Evolutionary conservation across 1,140 invertebrate genomes (phyloP), one percentile per base, ranked within the genome.

Genomic region (Pachyrhynchus sulphureomaculatus): DNA sequence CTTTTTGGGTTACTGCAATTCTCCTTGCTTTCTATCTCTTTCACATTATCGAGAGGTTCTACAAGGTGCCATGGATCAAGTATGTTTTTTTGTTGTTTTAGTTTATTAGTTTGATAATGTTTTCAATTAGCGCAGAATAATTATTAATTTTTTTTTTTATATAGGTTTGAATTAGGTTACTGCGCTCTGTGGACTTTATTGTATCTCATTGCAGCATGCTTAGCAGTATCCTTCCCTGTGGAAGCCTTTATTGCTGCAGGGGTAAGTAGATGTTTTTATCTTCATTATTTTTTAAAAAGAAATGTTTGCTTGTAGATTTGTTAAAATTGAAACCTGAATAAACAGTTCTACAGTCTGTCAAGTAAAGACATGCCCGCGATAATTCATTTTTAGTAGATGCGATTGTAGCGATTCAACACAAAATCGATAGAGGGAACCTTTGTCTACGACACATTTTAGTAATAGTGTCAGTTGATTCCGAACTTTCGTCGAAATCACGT

Each of bases 51-150:
- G 90, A 93, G 72, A 91, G 89, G 73, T 87, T 91, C 68, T 88
- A 88, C 72, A 88, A 84, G 75, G 88, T 95, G 54, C 92, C 92
- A 0, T 96, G 93, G 93, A 72, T 91, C 18, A 88, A 90, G 75
- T 57, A 48, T 48, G 55, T 41, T 33, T n/a, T 33, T 9, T 33
- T 9, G n/a, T n/a, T 9, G n/a, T n/a, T 33, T 9, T 33, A 9
- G n/a, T 9, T 9, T n/a, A 33, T 6, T 33, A 33, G 32, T 6
- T 33, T n/a, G 0, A 9, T 6, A n/a, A 33, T 9, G 6, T 33
- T 33, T 33, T 6, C 6, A 34, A 34, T 9, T 2, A 2, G 13
- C 3, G 13, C 10, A 34, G 1, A 12, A 1, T 34, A 34, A 12
- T 34, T 1, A 34, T 12, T 4, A n/a, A 36, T 36, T n/a, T n/a